Percentiles rank a stretch among this genome's conserved stretches.
phyloP scores from a whole-genome alignment of 2,888 invertebrate genomes.

The Torymus auratus region DNA sequence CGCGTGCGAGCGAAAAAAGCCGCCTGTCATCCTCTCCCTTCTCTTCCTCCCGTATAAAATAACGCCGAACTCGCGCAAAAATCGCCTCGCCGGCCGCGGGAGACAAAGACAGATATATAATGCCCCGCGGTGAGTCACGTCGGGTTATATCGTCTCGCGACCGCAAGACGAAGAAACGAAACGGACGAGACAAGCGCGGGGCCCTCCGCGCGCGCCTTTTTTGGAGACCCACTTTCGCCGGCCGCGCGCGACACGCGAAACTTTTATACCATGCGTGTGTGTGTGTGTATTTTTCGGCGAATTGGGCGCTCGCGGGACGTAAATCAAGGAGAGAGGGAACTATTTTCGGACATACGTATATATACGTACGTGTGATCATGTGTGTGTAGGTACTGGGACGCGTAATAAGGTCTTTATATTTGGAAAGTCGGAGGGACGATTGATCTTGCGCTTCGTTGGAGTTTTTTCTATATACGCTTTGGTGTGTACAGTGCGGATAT shows the following conservation, averaged over 20 bases:
- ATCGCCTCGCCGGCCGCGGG: slow-evolving; percentile 4
- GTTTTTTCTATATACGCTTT: no score
- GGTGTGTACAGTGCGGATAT: no score
- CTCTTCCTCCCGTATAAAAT: not conserved
- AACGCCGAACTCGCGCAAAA: slow-evolving; percentile 29
- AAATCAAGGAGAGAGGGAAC: no score
- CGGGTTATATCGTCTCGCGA: not conserved
- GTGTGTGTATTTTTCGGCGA: no score
- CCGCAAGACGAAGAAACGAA: not conserved
- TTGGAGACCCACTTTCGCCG: slow-evolving; percentile 42
- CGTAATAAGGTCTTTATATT: not conserved
- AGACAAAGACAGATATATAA: not conserved
- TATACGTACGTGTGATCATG: no score
- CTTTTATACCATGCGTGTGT: slow-evolving; percentile 1
- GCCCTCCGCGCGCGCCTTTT: slow-evolving; percentile 9
- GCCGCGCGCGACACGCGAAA: not conserved
- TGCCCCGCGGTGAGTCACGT: slow-evolving; percentile 30
- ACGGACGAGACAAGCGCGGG: not conserved
- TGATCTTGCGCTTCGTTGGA: no score
- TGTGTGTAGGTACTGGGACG: not conserved
- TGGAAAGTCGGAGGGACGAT: not conserved
- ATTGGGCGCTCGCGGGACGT: no score
- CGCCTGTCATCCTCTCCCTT: slow-evolving; percentile 4
- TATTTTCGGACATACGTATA: no score
- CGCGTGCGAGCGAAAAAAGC: not conserved